Percentiles rank a stretch among this genome's conserved stretches.
Conservation (phyloP, 2,888 invertebrate genomes). For the Ectemnius cavifrons region DNA sequence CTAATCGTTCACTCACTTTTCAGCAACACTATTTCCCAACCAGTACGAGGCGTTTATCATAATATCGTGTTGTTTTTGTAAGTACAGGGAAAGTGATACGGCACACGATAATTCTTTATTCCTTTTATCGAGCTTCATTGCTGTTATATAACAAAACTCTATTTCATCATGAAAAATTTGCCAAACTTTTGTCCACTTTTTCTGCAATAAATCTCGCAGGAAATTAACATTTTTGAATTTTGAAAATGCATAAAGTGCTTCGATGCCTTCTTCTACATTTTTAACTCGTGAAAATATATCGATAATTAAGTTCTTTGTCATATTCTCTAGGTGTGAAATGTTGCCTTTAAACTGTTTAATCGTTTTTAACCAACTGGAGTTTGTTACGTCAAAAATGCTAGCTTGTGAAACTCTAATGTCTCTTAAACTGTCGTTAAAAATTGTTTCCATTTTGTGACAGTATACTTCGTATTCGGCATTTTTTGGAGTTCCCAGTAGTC, state of each 20-base stretch:
- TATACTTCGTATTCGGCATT: slow-evolving; percentile 69
- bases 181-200: slow-evolving; percentile 79
- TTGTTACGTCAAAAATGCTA: slow-evolving; percentile 78
- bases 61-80: slow-evolving; percentile 59
- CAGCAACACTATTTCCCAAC: slow-evolving; percentile 62
- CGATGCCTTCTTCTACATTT: slow-evolving; percentile 80
- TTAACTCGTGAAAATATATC: slow-evolving; percentile 79
- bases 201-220: slow-evolving; percentile 59
- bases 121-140: slow-evolving; percentile 80
- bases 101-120: slow-evolving; percentile 81
- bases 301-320: slow-evolving; percentile 80
- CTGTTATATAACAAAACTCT: slow-evolving; percentile 79
- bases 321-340: slow-evolving; percentile 80
- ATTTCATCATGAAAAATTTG: slow-evolving; percentile 87
- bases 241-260: slow-evolving; percentile 78
- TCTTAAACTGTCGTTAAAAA: slow-evolving; percentile 77
- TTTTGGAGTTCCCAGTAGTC: slow-evolving; percentile 79
- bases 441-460: slow-evolving; percentile 76
- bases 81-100: slow-evolving; percentile 82
- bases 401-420: slow-evolving; percentile 77
- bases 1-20: slow-evolving; percentile 52
- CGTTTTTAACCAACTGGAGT: slow-evolving; percentile 79
- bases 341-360: slow-evolving; percentile 66
- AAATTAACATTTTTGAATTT: slow-evolving; percentile 59
- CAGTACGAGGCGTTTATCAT: slow-evolving; percentile 70